Conservation (phyloP, 2,797 vertebrate species). For the Cossypha niveicapilla region DNA sequence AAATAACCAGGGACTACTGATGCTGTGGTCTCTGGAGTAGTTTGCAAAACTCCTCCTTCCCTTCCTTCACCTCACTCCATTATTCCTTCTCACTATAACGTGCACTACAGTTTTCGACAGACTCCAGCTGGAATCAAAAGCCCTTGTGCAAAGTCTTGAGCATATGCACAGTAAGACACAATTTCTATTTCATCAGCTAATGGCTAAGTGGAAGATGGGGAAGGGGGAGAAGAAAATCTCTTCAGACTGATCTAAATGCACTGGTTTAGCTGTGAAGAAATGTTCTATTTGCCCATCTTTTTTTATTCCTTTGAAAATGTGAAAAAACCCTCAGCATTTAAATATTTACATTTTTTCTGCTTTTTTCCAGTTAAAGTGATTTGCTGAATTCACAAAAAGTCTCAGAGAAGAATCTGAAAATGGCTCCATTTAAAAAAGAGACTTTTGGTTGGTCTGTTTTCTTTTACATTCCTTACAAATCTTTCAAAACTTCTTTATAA, state of each 20-base stretch:
- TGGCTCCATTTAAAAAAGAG: neutral
- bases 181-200: neutral
- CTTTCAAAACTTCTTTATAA: neutral
- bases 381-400: neutral
- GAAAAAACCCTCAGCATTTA: neutral
- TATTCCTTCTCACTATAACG: neutral
- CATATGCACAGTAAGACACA: neutral
- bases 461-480: neutral
- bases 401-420: neutral
- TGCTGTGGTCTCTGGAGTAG: neutral
- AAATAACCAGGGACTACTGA: neutral
- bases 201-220: neutral
- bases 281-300: neutral
- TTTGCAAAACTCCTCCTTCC: neutral
- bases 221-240: neutral
- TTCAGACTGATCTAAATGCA: neutral
- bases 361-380: neutral
- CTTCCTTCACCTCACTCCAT: neutral
- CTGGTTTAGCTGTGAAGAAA: neutral
- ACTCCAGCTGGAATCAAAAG: slow-evolving; percentile 13
- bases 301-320: neutral
- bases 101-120: neutral
- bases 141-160: neutral
- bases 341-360: neutral
- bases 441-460: neutral